Base-by-base conservation (phyloP, 2,888 invertebrate genomes). In the Chrysotoxum bicinctum region DNA sequence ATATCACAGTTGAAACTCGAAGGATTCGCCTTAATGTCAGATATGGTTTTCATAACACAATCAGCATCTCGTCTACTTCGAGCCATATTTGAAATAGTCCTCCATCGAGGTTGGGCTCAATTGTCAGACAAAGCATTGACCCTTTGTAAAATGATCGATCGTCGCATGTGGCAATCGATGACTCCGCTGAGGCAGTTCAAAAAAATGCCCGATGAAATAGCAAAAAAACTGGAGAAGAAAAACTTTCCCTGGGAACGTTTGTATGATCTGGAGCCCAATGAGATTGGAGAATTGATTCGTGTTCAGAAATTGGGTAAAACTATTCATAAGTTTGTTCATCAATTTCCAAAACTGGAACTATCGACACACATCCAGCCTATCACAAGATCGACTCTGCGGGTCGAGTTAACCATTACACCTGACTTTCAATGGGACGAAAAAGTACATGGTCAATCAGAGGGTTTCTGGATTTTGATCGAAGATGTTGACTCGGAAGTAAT, bases 381-480 rank as follows among this genome's bases (percentile, higher is more conserved):
- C 87, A 99, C 99, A 0, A 92, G 97, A 72, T 96, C 97, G 1
- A 99, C 99, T 0, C 93, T 99, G 21, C 93, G 98, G 72, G 98
- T 99, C 0, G 99, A 99, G 92, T 93, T 99, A 16, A 99, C 99
- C 0, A 97, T 99, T 80, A 98, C 98, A 0, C 99, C 99, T 0
- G 99, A 99, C 92, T 99, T 99, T 92, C 98, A 99, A 90, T 99
- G 99, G 99, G 99, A 99, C 89, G 99, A 99, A 87, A 99, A 98
- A 93, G 93, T 94, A 40, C 95, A 95, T 89, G 96, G 96, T 0
- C 95, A 95, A 43, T 96, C 96, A 0, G 97, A 97, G 91, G 97
- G 96, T 0, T 97, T 97, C 91, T 97, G 97, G 97, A 96, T 97
- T 89, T 92, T 97, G 6, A 96, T 97, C 0, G 97, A 97, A 89